Conservation (phyloP, 2,888 invertebrate species). For the Drosophila quasianomalipes region DNA sequence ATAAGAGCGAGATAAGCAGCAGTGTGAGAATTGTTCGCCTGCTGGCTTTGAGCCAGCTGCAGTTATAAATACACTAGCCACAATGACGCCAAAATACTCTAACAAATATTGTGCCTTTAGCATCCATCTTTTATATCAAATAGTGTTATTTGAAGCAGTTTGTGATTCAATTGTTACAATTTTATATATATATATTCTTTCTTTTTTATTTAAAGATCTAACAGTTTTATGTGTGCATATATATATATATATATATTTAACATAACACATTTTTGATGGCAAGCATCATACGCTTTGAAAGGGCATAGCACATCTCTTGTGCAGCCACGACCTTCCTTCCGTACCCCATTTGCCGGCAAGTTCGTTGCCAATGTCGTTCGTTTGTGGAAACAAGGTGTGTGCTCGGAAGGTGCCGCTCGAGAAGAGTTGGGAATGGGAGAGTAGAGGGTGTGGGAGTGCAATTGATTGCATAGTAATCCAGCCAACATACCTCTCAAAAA, state of each 20-base stretch:
- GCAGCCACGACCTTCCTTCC: neutral
- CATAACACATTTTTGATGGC: neutral
- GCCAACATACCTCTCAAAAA: conserved; percentile 21
- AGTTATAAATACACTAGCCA: conserved; percentile 3
- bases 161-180: neutral
- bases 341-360: conserved; percentile 33
- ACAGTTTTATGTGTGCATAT: no score
- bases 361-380: conserved; percentile 72
- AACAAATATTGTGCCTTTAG: neutral
- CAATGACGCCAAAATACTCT: conserved; percentile 16
- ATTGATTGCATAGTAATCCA: conserved; percentile 37
- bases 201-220: neutral
- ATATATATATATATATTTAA: no score
- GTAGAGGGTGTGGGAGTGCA: conserved; percentile 3
- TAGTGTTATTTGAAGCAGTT: neutral
- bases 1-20: conserved; percentile 30
- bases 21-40: conserved; percentile 9
- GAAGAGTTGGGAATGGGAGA: neutral
- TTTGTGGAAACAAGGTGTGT: conserved; percentile 11
- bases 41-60: conserved; percentile 59
- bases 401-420: neutral
- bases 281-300: neutral
- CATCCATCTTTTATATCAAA: neutral
- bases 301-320: neutral
- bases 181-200: neutral